phyloP scores from a whole-genome alignment of 2,888 invertebrate species.

The Drosophila atripex region DNA sequence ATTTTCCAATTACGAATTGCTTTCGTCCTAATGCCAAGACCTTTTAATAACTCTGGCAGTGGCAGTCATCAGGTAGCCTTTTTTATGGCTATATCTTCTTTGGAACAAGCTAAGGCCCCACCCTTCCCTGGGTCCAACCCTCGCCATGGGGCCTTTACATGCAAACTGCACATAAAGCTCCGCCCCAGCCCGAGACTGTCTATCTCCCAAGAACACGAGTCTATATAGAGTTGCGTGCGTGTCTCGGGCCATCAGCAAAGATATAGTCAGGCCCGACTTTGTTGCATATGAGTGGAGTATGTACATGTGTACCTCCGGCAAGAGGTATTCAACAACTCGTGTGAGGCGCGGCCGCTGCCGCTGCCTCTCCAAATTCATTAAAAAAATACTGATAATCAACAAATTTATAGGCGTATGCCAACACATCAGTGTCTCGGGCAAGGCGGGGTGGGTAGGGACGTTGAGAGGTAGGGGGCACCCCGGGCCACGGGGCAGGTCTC shows the following conservation, averaged over 20 bases:
- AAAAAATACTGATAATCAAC: constrained; percentile 69
- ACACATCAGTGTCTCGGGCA: constrained; percentile 67
- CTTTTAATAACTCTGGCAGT: constrained; percentile 10
- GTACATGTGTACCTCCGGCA: constrained; percentile 18
- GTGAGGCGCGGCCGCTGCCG: constrained; percentile 49
- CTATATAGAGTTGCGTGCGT: constrained; percentile 30
- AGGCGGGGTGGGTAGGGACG: constrained; percentile 6
- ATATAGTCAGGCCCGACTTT: constrained; percentile 30
- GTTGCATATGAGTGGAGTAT: constrained; percentile 29
- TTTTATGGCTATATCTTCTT: constrained; percentile 39
- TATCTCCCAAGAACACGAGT: constrained; percentile 21
- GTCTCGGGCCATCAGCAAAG: constrained; percentile 37
- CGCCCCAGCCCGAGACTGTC: constrained; percentile 29
- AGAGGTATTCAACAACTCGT: constrained; percentile 45
- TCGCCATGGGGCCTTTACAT: constrained; percentile 56
- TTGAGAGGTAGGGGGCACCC: too few relatives aligned
- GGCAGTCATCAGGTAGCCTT: constrained; percentile 5
- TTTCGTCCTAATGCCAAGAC: constrained; percentile 35
- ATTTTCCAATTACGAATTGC: constrained; percentile 32
- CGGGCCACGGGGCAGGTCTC: constrained; percentile 55
- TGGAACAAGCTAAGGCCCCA: not conserved
- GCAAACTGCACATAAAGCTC: constrained; percentile 71
- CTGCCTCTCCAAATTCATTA: constrained; percentile 64
- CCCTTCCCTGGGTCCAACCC: constrained; percentile 6
- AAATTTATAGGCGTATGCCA: constrained; percentile 77